Percentiles rank a stretch among this genome's conserved stretches.
These are phyloP conservation scores for Orius insidiosus DNA, from an alignment of 1,140 invertebrate species.

Conservation along the genomic window DNA sequence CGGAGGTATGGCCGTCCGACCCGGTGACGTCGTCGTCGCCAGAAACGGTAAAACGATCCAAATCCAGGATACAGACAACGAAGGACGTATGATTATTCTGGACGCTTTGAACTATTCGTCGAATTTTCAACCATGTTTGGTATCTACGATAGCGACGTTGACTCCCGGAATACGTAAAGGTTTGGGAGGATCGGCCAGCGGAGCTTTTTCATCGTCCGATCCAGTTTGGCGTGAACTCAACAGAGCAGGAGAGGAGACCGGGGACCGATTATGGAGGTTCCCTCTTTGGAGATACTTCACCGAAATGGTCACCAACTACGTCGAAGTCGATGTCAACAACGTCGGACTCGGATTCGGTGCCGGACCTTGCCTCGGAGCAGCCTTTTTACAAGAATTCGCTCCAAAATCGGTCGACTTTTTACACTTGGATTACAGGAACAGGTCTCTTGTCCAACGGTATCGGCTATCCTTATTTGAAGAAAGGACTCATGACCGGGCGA, in stretches of 20 bases:
- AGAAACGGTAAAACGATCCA: conserved; percentile 66
- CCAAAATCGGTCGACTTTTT: conserved; percentile 30
- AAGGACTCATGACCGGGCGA: conserved; percentile 54
- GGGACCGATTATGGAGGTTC: conserved; percentile 39
- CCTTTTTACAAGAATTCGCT: conserved; percentile 46
- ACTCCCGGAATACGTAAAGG: conserved; percentile 37
- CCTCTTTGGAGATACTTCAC: conserved; percentile 34
- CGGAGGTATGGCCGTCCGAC: conserved; percentile 62
- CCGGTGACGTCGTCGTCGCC: conserved; percentile 63
- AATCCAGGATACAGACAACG: conserved; percentile 48
- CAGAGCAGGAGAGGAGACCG: conserved; percentile 27
- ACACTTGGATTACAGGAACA: conserved; percentile 36
- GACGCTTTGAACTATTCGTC: conserved; percentile 38
- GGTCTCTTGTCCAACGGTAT: conserved; percentile 38
- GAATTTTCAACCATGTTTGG: conserved; percentile 29
- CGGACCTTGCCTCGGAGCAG: conserved; percentile 69
- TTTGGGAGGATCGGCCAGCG: conserved; percentile 34
- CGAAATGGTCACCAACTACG: conserved; percentile 21
- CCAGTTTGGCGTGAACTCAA: conserved; percentile 25
- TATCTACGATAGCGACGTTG: conserved; percentile 45
- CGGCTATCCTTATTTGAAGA: conserved; percentile 38
- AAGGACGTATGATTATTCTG: conserved; percentile 42
- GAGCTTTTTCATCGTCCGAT: conserved; percentile 36
- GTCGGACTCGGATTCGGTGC: conserved; percentile 43
- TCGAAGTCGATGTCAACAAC: conserved; percentile 63